phyloP scores from a whole-genome alignment of 2,888 invertebrate species.

The Romanomermis culicivorax region DNA sequence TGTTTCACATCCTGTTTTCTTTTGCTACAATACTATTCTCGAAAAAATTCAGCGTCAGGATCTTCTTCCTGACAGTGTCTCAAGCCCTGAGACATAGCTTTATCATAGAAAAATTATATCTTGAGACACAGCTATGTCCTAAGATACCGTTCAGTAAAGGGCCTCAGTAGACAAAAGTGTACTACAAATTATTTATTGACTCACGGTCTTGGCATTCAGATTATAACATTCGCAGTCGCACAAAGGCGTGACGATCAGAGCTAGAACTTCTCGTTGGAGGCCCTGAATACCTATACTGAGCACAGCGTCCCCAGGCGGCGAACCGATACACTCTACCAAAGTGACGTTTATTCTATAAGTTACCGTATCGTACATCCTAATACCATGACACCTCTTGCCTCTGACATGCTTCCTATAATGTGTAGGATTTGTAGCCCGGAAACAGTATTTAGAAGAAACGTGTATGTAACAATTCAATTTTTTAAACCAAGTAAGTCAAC shows the following conservation, averaged over 20 bases:
- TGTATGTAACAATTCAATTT: too few species aligned
- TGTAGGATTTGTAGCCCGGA: slow-evolving; percentile 17
- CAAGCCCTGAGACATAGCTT: too few species aligned
- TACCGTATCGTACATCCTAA: slow-evolving; percentile 15
- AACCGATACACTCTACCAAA: slow-evolving; percentile 17
- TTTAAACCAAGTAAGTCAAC: too few species aligned
- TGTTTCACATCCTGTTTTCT: too few species aligned
- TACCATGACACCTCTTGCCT: slow-evolving; percentile 13
- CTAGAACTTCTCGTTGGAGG: slow-evolving; percentile 12
- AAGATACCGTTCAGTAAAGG: too few species aligned
- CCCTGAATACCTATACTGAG: slow-evolving; percentile 24
- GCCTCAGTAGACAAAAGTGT: too few species aligned
- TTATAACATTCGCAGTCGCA: slow-evolving; percentile 27
- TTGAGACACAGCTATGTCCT: too few species aligned
- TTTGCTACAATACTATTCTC: too few species aligned
- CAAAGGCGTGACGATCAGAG: slow-evolving; percentile 19
- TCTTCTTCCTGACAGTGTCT: too few species aligned
- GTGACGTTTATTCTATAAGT: slow-evolving; percentile 16
- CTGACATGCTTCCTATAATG: slow-evolving; percentile 15
- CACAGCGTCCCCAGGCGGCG: slow-evolving; percentile 18
- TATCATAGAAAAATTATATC: too few species aligned
- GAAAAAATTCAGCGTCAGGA: too few species aligned
- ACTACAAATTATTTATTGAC: too few species aligned
- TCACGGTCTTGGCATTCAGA: slow-evolving; percentile 4
- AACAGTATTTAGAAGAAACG: slow-evolving; percentile 18